phyloP scores from a whole-genome alignment of 2,113 vertebrate species.

The Poeciliopsis occidentalis region DNA sequence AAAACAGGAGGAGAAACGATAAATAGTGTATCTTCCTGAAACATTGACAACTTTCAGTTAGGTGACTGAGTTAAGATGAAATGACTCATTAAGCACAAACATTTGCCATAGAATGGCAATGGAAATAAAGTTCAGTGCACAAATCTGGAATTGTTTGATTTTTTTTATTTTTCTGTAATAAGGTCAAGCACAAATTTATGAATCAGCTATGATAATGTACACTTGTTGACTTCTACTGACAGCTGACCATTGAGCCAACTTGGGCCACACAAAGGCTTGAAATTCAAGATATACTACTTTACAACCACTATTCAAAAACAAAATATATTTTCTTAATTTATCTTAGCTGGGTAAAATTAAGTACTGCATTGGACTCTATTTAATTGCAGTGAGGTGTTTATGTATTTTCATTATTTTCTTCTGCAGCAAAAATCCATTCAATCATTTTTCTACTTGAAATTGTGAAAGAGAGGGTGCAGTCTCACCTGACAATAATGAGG shows the following conservation, averaged over 20 bases:
- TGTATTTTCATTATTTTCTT: constrained; percentile 3
- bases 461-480: neutral
- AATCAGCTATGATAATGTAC: neutral
- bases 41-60: neutral
- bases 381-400: neutral
- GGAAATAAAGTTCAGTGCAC: constrained; percentile 23
- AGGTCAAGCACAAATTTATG: constrained; percentile 25
- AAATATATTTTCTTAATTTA: too few species aligned
- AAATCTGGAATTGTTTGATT: constrained; percentile 1
- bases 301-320: too few species aligned
- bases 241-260: neutral
- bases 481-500: constrained; percentile 2
- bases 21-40: neutral
- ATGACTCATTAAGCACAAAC: constrained; percentile 15
- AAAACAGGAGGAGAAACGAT: neutral
- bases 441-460: constrained; percentile 14
- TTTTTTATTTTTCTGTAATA: constrained; percentile 10
- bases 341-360: neutral
- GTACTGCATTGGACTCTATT: constrained; percentile 7
- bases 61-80: neutral
- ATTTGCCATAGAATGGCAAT: constrained; percentile 6
- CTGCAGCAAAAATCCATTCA: constrained; percentile 10
- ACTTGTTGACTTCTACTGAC: neutral
- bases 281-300: neutral
- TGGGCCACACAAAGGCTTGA: neutral